These are phyloP conservation scores for Muricea muricata DNA, from an alignment of 92 coral and sea anemone genomes.

Conservation along the genomic window DNA sequence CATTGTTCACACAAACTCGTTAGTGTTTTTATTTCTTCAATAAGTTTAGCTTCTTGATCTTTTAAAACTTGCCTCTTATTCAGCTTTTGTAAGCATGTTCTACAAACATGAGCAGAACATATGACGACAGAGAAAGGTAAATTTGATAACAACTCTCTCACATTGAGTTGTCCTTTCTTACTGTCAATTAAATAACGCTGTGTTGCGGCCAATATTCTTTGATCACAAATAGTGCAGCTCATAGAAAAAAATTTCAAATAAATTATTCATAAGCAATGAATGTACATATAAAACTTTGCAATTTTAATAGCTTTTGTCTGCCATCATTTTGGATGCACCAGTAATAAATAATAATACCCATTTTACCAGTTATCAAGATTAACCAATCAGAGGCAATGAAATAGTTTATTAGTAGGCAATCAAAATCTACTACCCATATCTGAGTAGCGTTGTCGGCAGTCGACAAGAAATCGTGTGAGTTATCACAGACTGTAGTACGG, in stretches of 20 bases:
- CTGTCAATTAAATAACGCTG: no score
- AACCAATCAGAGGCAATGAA: no score
- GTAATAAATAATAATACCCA: no score
- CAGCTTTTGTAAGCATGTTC: conserved; percentile 29
- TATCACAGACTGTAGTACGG: conserved; percentile 5
- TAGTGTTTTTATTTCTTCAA: background rate
- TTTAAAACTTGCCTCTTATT: conserved; percentile 3
- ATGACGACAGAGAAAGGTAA: conserved; percentile 13
- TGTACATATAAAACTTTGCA: background rate
- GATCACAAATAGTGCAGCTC: conserved; percentile 29
- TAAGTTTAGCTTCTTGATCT: background rate
- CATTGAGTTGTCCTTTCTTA: conserved; percentile 18
- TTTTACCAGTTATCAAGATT: no score
- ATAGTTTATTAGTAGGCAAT: no score
- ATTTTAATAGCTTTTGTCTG: no score
- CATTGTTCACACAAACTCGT: conserved; percentile 21
- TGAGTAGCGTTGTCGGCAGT: no score
- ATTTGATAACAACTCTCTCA: conserved; percentile 7
- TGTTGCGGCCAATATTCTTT: background rate
- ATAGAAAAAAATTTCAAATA: background rate
- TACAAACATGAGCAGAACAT: conserved; percentile 20
- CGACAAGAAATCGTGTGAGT: background rate
- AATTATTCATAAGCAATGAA: background rate
- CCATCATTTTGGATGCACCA: conserved; percentile 4
- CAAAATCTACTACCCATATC: no score